Base-by-base conservation (phyloP, 2,888 invertebrate genomes). In the Drosophila greeni region DNA sequence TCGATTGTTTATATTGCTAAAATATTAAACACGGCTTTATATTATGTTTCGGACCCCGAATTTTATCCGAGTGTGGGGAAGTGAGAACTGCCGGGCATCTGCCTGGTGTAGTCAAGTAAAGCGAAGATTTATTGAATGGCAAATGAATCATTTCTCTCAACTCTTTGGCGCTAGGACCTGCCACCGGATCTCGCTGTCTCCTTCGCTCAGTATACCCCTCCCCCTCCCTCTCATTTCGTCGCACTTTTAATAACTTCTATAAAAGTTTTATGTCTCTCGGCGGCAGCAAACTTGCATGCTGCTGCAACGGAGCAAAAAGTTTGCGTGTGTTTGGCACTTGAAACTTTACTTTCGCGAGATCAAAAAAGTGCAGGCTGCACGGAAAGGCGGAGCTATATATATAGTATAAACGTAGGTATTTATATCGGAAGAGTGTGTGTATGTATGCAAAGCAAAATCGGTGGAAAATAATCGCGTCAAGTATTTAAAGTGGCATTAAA, bases 401-500 rank as follows among this genome's bases (percentile, higher is more conserved):
- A 23, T 20, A 40, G 29, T 14, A 40, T 26, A 33, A 12, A 31
- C 11, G 29, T 23, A 24, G 9, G 26, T 14, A 29, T 31, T 2
- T 23, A 36, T 11, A 18, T 40, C 12, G 18, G 18, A 18, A 31
- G 18, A 47, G 45, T 31, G 24, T 31, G 34, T 36, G 14, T 31
- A 6, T 57, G 64, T 62, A 79, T 72, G 74, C 71, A 80, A 72
- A 69, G 67, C 64, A 82, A 82, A 84, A 80, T 78, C 76, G 70
- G 73, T 72, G 80, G 62, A 75, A 80, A 81, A 76, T 74, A 82
- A 78, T 75, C 85, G 76, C 76, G 70, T 82, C 80, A 84, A 83
- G 83, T 83, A 85, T 85, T 83, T 83, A 85, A 83, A 85, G 74
- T 85, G 77, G 80, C 83, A 85, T 83, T 85, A 62, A 82, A 85